Conservation (phyloP, 2,888 invertebrate species). For the Chymomyza caudatula region DNA sequence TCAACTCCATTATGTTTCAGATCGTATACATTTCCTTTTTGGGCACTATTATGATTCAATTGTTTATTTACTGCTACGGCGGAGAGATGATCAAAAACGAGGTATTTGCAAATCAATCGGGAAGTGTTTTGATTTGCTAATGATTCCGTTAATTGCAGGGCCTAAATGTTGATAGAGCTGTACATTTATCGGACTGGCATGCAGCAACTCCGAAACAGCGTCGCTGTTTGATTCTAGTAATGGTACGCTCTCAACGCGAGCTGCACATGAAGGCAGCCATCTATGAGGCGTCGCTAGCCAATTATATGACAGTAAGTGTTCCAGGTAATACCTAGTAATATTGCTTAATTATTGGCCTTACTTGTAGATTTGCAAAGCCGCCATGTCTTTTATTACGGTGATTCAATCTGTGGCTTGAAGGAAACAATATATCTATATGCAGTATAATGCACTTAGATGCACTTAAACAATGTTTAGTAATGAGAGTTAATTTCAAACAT, state of each 20-base stretch:
- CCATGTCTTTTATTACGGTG: slow-evolving; percentile 67
- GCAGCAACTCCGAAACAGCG: slow-evolving; percentile 61
- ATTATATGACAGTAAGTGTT: slow-evolving; percentile 63
- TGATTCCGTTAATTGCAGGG: slow-evolving; percentile 51
- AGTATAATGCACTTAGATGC: no score
- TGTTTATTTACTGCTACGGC: slow-evolving; percentile 75
- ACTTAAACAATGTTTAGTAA: no score
- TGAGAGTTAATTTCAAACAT: no score
- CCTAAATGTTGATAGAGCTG: slow-evolving; percentile 61
- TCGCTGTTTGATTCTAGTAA: slow-evolving; percentile 58
- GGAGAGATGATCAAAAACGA: slow-evolving; percentile 75
- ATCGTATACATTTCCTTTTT: slow-evolving; percentile 67
- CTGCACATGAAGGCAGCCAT: slow-evolving; percentile 71
- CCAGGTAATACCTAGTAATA: not conserved
- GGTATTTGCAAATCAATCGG: slow-evolving; percentile 34
- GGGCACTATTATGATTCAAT: slow-evolving; percentile 70
- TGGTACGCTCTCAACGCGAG: slow-evolving; percentile 69
- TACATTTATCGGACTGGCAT: slow-evolving; percentile 72
- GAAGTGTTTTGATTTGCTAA: not conserved
- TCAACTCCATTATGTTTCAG: slow-evolving; percentile 58
- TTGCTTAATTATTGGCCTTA: not conserved
- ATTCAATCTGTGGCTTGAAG: slow-evolving; percentile 63
- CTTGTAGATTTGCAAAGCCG: slow-evolving; percentile 65
- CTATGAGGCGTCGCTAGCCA: slow-evolving; percentile 75
- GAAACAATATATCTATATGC: not conserved